Percentiles rank a stretch among this genome's conserved stretches.
Evolutionary conservation across 2,888 invertebrate genomes (phyloP).

Genomic region (Caenorhabditis virilis): DNA sequence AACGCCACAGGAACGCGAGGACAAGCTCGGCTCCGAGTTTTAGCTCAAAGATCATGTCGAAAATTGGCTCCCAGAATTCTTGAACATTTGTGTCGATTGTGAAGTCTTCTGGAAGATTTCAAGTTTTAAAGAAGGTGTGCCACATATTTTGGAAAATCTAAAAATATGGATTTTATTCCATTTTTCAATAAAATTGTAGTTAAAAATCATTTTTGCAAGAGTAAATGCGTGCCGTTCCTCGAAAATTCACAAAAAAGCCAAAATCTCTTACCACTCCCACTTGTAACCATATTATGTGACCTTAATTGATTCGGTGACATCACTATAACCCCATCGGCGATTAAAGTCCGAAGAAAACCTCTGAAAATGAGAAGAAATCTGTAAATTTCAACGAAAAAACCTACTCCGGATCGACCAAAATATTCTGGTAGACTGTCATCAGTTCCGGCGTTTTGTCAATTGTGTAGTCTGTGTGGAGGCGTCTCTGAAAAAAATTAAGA

Average conservation of each 20-base stretch:
- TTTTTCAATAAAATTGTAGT: neutral
- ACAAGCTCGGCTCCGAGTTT: conserved; percentile 17
- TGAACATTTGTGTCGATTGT: neutral
- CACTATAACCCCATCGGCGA: neutral
- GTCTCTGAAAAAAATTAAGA: too few relatives aligned
- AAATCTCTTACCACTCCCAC: neutral
- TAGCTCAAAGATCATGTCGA: conserved; percentile 16
- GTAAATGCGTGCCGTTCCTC: too few relatives aligned
- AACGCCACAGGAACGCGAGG: conserved; percentile 13
- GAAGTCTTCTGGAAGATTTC: too few relatives aligned
- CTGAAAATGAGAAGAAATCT: neutral
- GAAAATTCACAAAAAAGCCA: too few relatives aligned
- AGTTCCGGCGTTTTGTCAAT: neutral
- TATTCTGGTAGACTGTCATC: neutral
- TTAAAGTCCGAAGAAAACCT: neutral
- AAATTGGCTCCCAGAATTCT: conserved; percentile 27
- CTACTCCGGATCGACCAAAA: neutral
- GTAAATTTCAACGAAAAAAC: neutral
- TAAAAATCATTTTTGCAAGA: too few relatives aligned
- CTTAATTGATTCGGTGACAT: neutral
- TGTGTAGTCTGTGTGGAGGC: too few relatives aligned
- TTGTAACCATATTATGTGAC: neutral
- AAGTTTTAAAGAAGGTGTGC: too few relatives aligned
- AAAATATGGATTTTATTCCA: neutral
- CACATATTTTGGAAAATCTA: too few relatives aligned